These are phyloP conservation scores for Cercopithecus diana DNA, from an alignment of 2,797 vertebrate genomes.

Conservation along the genomic window DNA sequence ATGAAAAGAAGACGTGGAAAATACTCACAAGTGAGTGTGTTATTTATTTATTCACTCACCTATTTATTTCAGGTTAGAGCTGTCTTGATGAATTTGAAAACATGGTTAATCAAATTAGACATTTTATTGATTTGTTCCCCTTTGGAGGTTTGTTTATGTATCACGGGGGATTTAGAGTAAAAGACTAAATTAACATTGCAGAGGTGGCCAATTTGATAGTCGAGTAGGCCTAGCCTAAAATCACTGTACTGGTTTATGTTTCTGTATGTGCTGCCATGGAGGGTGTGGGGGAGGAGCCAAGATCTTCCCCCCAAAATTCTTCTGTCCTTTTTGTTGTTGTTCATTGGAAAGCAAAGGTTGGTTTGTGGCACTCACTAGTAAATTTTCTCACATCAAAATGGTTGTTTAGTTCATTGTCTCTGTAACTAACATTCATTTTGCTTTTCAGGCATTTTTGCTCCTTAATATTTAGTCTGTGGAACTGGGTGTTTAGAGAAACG, in stretches of 20 bases:
- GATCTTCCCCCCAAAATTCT: slow-evolving; percentile 62
- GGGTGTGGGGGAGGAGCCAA: not conserved
- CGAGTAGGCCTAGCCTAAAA: slow-evolving; percentile 80
- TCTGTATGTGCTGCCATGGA: not conserved
- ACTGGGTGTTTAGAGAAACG: slow-evolving; percentile 67
- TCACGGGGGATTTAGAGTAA: slow-evolving; percentile 81
- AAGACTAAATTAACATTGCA: slow-evolving; percentile 85
- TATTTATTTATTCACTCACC: slow-evolving; percentile 47
- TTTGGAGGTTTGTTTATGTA: slow-evolving; percentile 85
- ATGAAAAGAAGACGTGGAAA: slow-evolving; percentile 99
- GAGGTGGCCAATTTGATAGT: slow-evolving; percentile 80
- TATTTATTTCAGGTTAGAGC: slow-evolving; percentile 77
- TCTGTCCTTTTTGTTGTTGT: not conserved
- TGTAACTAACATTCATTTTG: slow-evolving; percentile 58
- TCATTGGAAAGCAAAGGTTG: slow-evolving; percentile 3
- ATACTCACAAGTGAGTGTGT: slow-evolving; percentile 98
- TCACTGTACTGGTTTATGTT: slow-evolving; percentile 75
- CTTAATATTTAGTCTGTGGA: slow-evolving; percentile 72
- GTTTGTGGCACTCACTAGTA: not conserved
- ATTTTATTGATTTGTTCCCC: slow-evolving; percentile 86
- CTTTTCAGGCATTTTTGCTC: slow-evolving; percentile 74
- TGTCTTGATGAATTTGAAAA: slow-evolving; percentile 85
- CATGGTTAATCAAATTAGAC: slow-evolving; percentile 87
- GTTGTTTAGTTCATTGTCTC: not conserved
- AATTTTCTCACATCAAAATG: slow-evolving; percentile 50